Conservation (phyloP, 1,140 invertebrate species). For the Meloidogyne floridensis region DNA sequence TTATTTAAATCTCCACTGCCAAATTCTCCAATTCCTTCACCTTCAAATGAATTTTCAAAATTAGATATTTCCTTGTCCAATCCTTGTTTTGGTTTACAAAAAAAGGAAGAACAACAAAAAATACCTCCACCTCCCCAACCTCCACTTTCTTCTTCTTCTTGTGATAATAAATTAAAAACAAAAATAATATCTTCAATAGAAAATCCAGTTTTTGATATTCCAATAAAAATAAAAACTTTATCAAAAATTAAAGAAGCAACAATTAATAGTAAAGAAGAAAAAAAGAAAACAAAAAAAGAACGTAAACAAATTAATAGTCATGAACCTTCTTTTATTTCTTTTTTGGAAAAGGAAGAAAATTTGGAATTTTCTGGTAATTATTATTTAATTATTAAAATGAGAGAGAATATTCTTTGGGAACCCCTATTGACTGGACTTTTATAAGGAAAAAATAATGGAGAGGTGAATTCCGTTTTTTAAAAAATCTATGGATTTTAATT, state of each 20-base stretch:
- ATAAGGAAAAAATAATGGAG: no score
- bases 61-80: slow-evolving; percentile 54
- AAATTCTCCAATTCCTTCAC: slow-evolving; percentile 52
- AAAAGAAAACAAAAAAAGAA: slow-evolving; percentile 2
- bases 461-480: neutral
- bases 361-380: no score
- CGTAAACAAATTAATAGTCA: neutral
- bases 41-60: slow-evolving; percentile 59
- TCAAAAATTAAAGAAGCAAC: slow-evolving; percentile 2
- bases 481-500: neutral
- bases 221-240: neutral
- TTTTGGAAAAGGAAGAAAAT: neutral
- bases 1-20: neutral
- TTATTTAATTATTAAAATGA: no score
- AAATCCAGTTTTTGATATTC: slow-evolving; percentile 5
- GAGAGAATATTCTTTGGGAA: no score
- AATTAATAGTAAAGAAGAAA: neutral
- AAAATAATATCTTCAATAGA: neutral
- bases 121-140: neutral
- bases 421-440: no score
- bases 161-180: no score
- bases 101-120: neutral
- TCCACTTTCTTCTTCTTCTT: no score
- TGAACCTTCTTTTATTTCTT: slow-evolving; percentile 1
- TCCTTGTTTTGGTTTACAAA: slow-evolving; percentile 43